Evolutionary conservation across 2,113 vertebrate genomes (phyloP).

Genomic region (Trematomus loennbergii): DNA sequence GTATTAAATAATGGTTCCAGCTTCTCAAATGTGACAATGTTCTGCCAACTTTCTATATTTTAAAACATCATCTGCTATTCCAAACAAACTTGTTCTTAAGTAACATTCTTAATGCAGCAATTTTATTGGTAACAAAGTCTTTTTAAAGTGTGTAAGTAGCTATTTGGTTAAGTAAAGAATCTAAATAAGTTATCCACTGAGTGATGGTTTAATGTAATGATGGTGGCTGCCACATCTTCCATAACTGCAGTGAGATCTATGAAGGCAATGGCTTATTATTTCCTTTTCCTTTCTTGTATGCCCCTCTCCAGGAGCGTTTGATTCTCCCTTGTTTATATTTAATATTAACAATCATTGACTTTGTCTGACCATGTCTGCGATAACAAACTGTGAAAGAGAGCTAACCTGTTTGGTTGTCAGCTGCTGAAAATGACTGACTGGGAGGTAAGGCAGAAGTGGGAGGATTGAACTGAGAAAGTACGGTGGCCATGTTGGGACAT

Average conservation of each 20-base stretch:
- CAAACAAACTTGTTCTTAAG: no score
- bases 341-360: no score
- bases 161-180: no score
- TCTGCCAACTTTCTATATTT: no score
- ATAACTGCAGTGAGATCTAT: neutral
- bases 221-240: neutral
- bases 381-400: neutral
- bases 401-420: constrained; percentile 89
- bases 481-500: constrained; percentile 88
- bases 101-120: no score
- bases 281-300: neutral
- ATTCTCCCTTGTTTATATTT: neutral
- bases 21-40: no score
- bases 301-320: neutral
- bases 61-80: no score
- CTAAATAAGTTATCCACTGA: no score
- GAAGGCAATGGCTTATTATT: neutral
- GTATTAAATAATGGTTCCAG: no score
- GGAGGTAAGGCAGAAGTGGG: constrained; percentile 89
- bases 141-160: no score
- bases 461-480: constrained; percentile 86
- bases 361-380: neutral
- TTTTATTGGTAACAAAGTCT: no score
- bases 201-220: no score
- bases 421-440: constrained; percentile 88